These are phyloP conservation scores for Sebastes melanostomus DNA, from an alignment of 2,797 vertebrate species.

Conservation along the genomic window DNA sequence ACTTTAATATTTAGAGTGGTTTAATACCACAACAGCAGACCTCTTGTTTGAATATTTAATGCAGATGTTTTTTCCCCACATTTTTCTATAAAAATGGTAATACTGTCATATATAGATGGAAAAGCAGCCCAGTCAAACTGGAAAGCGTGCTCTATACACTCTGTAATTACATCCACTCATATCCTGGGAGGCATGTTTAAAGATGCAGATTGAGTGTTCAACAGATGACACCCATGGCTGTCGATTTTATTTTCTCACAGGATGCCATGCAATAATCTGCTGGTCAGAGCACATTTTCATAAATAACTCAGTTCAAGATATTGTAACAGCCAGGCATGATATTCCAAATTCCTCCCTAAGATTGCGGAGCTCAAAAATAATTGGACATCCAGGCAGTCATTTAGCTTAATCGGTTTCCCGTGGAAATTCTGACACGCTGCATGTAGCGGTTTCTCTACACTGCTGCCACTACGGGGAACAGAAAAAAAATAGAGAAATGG, in stretches of 20 bases:
- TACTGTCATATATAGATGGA: slow-evolving; percentile 28
- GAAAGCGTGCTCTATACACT: slow-evolving; percentile 29
- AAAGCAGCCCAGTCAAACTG: slow-evolving; percentile 20
- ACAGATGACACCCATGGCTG: slow-evolving; percentile 62
- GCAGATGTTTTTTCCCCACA: background rate
- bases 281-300: slow-evolving; percentile 62
- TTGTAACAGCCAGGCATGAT: slow-evolving; percentile 58
- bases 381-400: slow-evolving; percentile 61
- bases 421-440: slow-evolving; percentile 40
- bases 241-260: slow-evolving; percentile 61
- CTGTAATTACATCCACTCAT: slow-evolving; percentile 57
- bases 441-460: slow-evolving; percentile 22
- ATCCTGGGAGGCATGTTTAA: slow-evolving; percentile 53
- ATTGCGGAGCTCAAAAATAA: slow-evolving; percentile 56
- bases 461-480: background rate
- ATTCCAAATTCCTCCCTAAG: slow-evolving; percentile 54
- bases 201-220: slow-evolving; percentile 61
- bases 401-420: slow-evolving; percentile 58
- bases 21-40: background rate
- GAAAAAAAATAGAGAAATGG: background rate
- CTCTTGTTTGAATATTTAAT: slow-evolving; percentile 17
- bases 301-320: slow-evolving; percentile 63
- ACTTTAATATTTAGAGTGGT: background rate
- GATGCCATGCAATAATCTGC: slow-evolving; percentile 55
- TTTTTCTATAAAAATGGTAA: slow-evolving; percentile 37